phyloP scores from a whole-genome alignment of 2,113 vertebrate species.

The Blennius ocellaris region DNA sequence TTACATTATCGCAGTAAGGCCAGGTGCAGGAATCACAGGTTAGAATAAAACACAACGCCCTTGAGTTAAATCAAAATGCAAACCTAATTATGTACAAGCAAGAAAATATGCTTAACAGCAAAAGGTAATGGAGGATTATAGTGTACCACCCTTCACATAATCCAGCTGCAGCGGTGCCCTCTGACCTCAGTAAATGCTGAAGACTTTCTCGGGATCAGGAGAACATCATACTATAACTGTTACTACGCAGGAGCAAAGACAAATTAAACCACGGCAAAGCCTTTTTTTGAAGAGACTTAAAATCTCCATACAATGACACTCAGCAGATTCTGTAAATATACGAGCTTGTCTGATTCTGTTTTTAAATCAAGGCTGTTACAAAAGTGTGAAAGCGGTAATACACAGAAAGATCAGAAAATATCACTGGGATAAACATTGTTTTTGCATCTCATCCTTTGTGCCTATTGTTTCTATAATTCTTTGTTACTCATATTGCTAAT shows the following conservation, averaged over 20 bases:
- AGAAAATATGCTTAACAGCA: slow-evolving; percentile 18
- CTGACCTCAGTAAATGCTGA: slow-evolving; percentile 39
- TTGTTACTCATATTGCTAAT: slow-evolving; percentile 6
- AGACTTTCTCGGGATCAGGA: slow-evolving; percentile 25
- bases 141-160: neutral
- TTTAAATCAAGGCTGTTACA: neutral
- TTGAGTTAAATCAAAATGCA: slow-evolving; percentile 18
- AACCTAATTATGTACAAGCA: slow-evolving; percentile 17
- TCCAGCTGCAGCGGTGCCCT: neutral
- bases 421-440: slow-evolving; percentile 1
- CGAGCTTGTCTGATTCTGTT: neutral
- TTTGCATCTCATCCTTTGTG: slow-evolving; percentile 5
- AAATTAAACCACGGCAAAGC: neutral
- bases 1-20: neutral
- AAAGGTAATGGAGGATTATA: slow-evolving; percentile 27
- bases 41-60: slow-evolving; percentile 18
- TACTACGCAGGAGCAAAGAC: neutral
- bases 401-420: neutral
- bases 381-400: neutral
- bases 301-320: slow-evolving; percentile 1
- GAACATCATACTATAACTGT: slow-evolving; percentile 3
- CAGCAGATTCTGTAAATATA: slow-evolving; percentile 3
- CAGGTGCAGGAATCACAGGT: slow-evolving; percentile 5
- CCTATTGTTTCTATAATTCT: neutral
- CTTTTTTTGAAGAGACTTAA: neutral